Evolutionary conservation across 2,113 vertebrate genomes (phyloP), one percentile per base, ranked within the genome.

Genomic region (Thinocorus orbignyianus): DNA sequence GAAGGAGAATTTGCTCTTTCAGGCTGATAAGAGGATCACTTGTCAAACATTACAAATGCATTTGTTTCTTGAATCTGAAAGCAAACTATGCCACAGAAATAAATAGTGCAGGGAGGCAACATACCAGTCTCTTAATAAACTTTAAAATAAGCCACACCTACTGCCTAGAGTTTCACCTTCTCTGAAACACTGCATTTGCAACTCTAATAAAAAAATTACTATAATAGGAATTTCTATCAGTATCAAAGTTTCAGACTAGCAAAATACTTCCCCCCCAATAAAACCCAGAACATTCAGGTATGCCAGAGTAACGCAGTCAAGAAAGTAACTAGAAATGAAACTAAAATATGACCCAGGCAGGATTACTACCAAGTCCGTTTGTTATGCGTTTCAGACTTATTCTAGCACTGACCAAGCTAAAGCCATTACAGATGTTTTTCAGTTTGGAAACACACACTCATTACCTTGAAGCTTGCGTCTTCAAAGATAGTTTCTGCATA

Each of bases 401-500:
- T 76, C 10, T 11, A 84, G 52, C 17, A 39, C 28, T 54, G 23
- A 41, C 55, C 35, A 68, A 72, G 25, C 37, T 79, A 42, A 64
- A 86, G 64, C 26, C 42, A 16, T 26, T 28, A 41, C 1, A 73
- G 55, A 30, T 31, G 44, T 37, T 31, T 65, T 24, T 37, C 46
- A 51, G 42, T 71, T 81, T 55, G 23, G 66, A 70, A 81, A n/a
- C 14, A 58, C 42, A 31, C 20, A 6, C n/a, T 1, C 0, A 62
- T 54, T 96, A 99, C 99, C 98, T 99, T 96, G 88, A 99, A 99
- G 86, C 98, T 96, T 25, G 99, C 99, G 64, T 98, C 97, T 85
- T 99, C 97, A 62, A 99, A 99, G 76, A 99, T 99, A 62, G 95
- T 98, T 96, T 99, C 97, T 3, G 99, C 98, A 16, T 99, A 99